These are phyloP conservation scores for Hyphantria cunea DNA, from an alignment of 1,140 invertebrate species.

Conservation along the genomic window DNA sequence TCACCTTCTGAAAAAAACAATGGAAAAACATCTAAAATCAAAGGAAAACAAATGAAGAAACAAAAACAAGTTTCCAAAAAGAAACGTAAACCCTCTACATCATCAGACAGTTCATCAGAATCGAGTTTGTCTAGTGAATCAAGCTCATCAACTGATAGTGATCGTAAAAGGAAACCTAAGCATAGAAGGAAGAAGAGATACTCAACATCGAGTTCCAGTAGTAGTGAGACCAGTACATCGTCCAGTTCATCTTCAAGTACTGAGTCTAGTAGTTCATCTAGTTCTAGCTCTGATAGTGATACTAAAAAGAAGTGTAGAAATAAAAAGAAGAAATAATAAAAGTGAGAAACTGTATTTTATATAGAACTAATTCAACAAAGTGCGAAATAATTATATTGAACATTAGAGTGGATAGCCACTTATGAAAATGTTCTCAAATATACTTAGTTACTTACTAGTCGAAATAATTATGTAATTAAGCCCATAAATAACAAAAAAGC, in stretches of 20 bases:
- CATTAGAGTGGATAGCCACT: too few relatives aligned
- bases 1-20: conserved; percentile 37
- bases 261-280: conserved; percentile 50
- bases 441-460: too few relatives aligned
- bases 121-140: conserved; percentile 61
- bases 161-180: conserved; percentile 51
- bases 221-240: conserved; percentile 29
- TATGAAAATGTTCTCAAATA: too few relatives aligned
- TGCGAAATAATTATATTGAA: too few relatives aligned
- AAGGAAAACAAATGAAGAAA: conserved; percentile 32
- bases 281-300: conserved; percentile 60
- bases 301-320: conserved; percentile 43
- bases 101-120: conserved; percentile 61
- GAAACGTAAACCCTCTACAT: conserved; percentile 59
- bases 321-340: conserved; percentile 51
- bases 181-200: conserved; percentile 54
- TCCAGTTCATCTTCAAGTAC: conserved; percentile 55
- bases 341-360: conserved; percentile 23
- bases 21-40: conserved; percentile 30
- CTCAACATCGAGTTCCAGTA: conserved; percentile 59
- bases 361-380: not conserved
- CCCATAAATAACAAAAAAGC: too few relatives aligned
- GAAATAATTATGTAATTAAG: too few relatives aligned
- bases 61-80: conserved; percentile 35
- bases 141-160: conserved; percentile 61